Percentiles rank a stretch among this genome's conserved stretches.
These are phyloP conservation scores for Agrochola lota DNA, from an alignment of 2,888 invertebrate species.

Conservation along the genomic window DNA sequence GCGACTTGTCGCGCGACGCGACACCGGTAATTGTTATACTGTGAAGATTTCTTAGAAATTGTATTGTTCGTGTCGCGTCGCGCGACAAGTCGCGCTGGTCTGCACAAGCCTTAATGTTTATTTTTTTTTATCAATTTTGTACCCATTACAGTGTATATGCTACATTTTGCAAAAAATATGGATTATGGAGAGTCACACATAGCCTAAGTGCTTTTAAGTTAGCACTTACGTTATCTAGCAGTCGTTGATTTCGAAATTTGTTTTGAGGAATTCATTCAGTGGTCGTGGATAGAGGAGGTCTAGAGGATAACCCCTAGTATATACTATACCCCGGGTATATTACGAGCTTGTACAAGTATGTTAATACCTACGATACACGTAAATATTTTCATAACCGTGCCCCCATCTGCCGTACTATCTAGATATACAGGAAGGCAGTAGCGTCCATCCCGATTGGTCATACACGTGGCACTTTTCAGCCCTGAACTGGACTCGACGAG, in stretches of 20 bases:
- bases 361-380: slow-evolving; percentile 15
- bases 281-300: no score
- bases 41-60: no score
- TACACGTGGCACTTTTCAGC: slow-evolving; percentile 45
- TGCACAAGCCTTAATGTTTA: no score
- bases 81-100: no score
- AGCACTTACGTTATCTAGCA: no score
- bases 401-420: not conserved
- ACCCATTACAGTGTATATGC: no score
- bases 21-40: no score
- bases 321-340: not conserved
- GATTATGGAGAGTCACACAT: no score
- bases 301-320: slow-evolving; percentile 22
- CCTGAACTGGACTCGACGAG: slow-evolving; percentile 34
- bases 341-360: not conserved
- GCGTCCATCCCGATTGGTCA: not conserved
- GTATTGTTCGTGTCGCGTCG: no score
- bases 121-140: no score
- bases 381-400: slow-evolving; percentile 38
- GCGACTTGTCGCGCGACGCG: no score
- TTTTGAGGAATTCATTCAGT: not conserved
- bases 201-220: no score
- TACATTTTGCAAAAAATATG: not conserved
- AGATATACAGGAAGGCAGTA: slow-evolving; percentile 7
- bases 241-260: slow-evolving; percentile 3